Base-by-base conservation (phyloP, 2,113 vertebrate species). In the Mastomys coucha region DNA sequence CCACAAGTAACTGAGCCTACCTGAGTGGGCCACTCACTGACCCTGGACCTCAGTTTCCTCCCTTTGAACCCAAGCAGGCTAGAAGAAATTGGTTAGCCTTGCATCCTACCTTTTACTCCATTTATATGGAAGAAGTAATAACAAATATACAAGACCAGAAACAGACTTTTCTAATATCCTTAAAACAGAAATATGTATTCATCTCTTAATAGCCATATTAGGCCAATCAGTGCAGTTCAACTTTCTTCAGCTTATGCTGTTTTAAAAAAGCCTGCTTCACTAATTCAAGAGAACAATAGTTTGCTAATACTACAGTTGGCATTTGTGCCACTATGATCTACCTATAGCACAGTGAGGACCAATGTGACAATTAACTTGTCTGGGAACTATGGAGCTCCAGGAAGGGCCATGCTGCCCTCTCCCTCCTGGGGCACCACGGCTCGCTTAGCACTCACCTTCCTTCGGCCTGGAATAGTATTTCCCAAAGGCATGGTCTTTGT, bases 381-480 rank as follows among this genome's bases (percentile, higher is more conserved):
- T 31, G 33, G 49, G 53, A 51, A 33, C 19, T 14, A 22, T 0
- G 1, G 11, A 5, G 4, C 58, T 16, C 36, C 28, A 53, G 36
- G 7, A 42, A 81, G 39, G 76, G 24, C 42, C 4, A 4, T 1
- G 2, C 31, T 36, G 33, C 20, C 39, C 2, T 20, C 2, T 16
- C 11, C 3, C 33, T 7, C 42, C n/a, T 8, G n/a, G 26, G 53
- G 67, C 2, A 1, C 24, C 2, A 33, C 2, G 1, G 26, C 4
- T 7, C 0, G 1, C 56, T 14, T n/a, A 5, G 33, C 88, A 98
- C 98, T 98, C 98, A 99, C 99, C 97, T 88, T 99, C 99, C 58
- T 99, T 98, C 17, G 99, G 99, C 96, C 99, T 99, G 98, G 99
- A 99, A 98, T 99, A 99, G 96, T 99, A 99, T 72, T 99, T 99